These are phyloP conservation scores for Notocelia uddmanniana DNA, from an alignment of 2,888 invertebrate species.

Conservation along the genomic window DNA sequence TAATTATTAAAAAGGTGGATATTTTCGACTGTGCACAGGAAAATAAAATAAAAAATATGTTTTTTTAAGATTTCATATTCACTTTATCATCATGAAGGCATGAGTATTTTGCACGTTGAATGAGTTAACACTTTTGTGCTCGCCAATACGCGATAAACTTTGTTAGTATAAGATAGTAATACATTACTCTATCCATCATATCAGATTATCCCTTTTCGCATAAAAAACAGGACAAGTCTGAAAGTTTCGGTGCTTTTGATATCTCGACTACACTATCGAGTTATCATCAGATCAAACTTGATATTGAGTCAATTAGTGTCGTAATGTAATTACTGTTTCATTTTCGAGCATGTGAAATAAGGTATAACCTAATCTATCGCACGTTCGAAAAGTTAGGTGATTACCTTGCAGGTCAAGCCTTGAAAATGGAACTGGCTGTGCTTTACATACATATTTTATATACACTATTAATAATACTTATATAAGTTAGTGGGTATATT, in stretches of 20 bases:
- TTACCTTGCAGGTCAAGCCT: no score
- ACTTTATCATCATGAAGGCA: no score
- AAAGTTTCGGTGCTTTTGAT: slow-evolving; percentile 43
- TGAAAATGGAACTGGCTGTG: no score
- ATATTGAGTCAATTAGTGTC: slow-evolving; percentile 28
- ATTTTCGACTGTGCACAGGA: background rate
- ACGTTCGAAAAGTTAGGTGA: no score
- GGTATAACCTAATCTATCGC: no score
- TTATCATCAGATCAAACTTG: slow-evolving; percentile 23
- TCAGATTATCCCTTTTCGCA: slow-evolving; percentile 57
- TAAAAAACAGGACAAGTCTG: slow-evolving; percentile 40
- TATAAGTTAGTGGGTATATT: no score
- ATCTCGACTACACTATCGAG: slow-evolving; percentile 23
- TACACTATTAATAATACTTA: no score
- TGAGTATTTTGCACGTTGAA: background rate
- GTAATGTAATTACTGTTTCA: background rate
- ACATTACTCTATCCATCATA: slow-evolving; percentile 66
- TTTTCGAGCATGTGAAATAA: no score
- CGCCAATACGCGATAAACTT: slow-evolving; percentile 56
- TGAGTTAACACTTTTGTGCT: slow-evolving; percentile 46
- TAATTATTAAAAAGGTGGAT: no score
- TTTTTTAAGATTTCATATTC: background rate
- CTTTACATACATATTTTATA: no score
- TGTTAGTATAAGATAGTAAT: slow-evolving; percentile 66
- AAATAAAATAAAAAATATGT: background rate